phyloP scores from a whole-genome alignment of 2,113 vertebrate genomes.

The Fulmarus glacialis region DNA sequence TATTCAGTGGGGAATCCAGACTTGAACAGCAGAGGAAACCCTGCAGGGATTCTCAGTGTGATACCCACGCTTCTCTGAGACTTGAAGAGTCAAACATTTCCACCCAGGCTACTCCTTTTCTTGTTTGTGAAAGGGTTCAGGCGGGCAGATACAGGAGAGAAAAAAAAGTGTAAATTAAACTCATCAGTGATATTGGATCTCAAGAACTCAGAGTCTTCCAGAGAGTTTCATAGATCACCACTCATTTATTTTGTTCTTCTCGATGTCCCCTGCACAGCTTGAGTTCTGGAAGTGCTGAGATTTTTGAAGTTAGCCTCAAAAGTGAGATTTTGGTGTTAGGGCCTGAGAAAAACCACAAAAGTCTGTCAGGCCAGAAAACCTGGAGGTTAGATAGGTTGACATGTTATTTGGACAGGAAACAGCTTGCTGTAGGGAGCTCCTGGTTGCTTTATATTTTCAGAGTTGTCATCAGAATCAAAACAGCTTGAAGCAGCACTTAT shows the following conservation, averaged over 20 bases:
- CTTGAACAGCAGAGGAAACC: background rate
- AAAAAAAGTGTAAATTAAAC: background rate
- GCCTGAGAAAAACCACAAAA: background rate
- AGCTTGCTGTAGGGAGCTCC: background rate
- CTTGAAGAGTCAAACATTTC: background rate
- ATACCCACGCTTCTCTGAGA: background rate
- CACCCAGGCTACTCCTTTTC: background rate
- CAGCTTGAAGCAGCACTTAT: conserved; percentile 35
- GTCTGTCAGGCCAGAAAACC: background rate
- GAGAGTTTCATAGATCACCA: background rate
- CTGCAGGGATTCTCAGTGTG: background rate
- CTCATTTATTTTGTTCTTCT: background rate
- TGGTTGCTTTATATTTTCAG: background rate
- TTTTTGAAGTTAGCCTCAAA: background rate
- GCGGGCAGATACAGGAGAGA: fast-evolving
- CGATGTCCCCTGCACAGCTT: fast-evolving
- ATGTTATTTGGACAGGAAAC: conserved; percentile 3
- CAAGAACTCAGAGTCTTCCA: background rate
- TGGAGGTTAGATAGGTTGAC: background rate
- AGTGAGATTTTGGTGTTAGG: background rate
- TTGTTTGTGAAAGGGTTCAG: background rate
- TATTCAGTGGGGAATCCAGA: background rate
- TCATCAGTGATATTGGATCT: background rate
- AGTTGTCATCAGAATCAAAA: conserved; percentile 29
- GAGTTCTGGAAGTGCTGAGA: background rate